Base-by-base conservation (phyloP, 2,113 vertebrate species). In the Oreochromis niloticus region DNA sequence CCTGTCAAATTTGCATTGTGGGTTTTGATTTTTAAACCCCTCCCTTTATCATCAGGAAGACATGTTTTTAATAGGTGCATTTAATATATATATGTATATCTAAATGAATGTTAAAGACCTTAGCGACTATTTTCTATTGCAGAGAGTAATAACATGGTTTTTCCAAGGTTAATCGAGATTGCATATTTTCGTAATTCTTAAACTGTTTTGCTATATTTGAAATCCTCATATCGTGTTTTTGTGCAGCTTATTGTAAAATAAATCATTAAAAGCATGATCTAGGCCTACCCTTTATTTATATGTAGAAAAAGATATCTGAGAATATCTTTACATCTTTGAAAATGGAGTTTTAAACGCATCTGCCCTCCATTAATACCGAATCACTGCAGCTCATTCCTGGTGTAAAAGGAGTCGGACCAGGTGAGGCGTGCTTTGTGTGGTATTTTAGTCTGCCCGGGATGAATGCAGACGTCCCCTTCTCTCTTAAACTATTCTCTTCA, bases 391-490 rank as follows among this genome's bases (percentile, higher is more conserved):
- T 80, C 85, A 56, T 80, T 80, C 43, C n/a, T 83, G 59, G 83
- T 66, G 86, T 50, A 57, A 87, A 88, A 85, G 79, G 83, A 93
- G 87, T 90, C 86, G 84, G 91, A 59, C 93, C 94, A 96, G 94
- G 95, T 96, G 94, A 95, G 92, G 91, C 73, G 83, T 93, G 91
- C 83, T 92, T 94, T 91, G 89, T 91, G 93, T 78, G 87, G 82
- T 90, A 84, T 94, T 93, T 92, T 19, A 90, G 93, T 91, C 83
- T 83, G 90, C 71, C 92, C 7, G 87, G 82, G 93, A 88, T 94
- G 94, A 95, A 94, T 94, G 92, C 94, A 94, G 94, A 94, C 92
- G 88, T 91, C 89, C 94, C 83, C 92, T 94, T 91, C 91, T 85
- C 92, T 94, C 94, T 78, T 90, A 90, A 94, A 95, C 90, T 91